Conservation (phyloP, 2,797 vertebrate genomes). For the Pseudocheirus occidentalis region DNA sequence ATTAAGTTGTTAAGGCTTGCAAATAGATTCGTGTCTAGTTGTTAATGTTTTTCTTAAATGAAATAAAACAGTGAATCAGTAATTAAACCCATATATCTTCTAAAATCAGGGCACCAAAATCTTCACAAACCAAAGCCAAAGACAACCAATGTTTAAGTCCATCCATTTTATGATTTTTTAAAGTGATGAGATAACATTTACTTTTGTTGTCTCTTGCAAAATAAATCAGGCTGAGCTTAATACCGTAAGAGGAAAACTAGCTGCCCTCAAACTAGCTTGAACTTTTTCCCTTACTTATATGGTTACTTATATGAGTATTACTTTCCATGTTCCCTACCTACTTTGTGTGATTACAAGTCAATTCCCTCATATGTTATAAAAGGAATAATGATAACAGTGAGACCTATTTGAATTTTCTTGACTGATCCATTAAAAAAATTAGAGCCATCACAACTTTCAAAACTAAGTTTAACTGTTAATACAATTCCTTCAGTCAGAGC, state of each 20-base stretch:
- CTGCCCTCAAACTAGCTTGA: not conserved
- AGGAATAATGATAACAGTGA: not conserved
- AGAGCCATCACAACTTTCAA: not conserved
- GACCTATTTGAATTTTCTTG: slow-evolving; percentile 23
- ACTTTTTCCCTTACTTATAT: not conserved
- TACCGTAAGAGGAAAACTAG: not conserved
- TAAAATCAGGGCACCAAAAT: not conserved
- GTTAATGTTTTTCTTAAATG: not conserved
- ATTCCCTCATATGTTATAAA: not conserved
- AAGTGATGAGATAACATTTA: not conserved
- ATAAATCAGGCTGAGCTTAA: not conserved
- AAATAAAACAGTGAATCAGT: not conserved
- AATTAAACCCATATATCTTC: not conserved
- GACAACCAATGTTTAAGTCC: not conserved
- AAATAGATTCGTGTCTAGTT: not conserved
- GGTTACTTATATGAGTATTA: not conserved
- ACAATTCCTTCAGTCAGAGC: slow-evolving; percentile 55
- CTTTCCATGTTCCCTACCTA: not conserved
- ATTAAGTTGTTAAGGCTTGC: slow-evolving; percentile 25
- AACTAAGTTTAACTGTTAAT: not conserved
- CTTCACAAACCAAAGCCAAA: not conserved
- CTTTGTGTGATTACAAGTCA: not conserved
- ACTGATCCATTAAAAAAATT: slow-evolving; percentile 4
- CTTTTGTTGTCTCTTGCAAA: not conserved
- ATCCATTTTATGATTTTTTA: not conserved